Evolutionary conservation across 2,113 vertebrate species (phyloP).

Genomic region (Microcebus griseorufus): DNA sequence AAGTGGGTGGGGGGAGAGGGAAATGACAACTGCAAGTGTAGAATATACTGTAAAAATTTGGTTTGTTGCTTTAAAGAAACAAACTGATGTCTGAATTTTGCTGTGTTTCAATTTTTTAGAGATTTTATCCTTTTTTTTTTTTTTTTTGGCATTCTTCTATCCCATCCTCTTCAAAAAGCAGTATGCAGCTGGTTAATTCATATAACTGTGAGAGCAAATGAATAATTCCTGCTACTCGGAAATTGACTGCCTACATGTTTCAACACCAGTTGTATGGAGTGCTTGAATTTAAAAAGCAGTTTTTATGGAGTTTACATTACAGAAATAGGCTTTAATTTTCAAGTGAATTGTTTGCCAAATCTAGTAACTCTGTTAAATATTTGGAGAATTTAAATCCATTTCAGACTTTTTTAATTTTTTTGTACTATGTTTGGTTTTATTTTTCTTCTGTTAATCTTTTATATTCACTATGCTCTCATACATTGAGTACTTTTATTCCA

Average conservation of each 20-base stretch:
- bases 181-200: slow-evolving; percentile 76
- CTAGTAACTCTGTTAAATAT: slow-evolving; percentile 80
- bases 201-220: slow-evolving; percentile 79
- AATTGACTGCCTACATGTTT: slow-evolving; percentile 80
- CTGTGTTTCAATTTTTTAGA: slow-evolving; percentile 84
- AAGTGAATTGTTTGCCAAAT: slow-evolving; percentile 85
- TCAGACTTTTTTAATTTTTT: slow-evolving; percentile 84
- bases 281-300: slow-evolving; percentile 80
- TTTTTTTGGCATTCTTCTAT: slow-evolving; percentile 73
- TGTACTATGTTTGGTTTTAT: slow-evolving; percentile 88
- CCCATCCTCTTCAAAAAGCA: slow-evolving; percentile 53
- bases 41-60: slow-evolving; percentile 85
- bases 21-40: slow-evolving; percentile 79
- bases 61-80: slow-evolving; percentile 80
- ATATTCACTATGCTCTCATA: slow-evolving; percentile 92
- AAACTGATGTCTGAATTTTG: slow-evolving; percentile 83
- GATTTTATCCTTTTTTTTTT: slow-evolving; percentile 71
- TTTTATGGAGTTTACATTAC: slow-evolving; percentile 84
- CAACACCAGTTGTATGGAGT: slow-evolving; percentile 80
- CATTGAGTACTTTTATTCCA: slow-evolving; percentile 96
- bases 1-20: slow-evolving; percentile 72
- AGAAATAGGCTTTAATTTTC: slow-evolving; percentile 84
- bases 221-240: slow-evolving; percentile 78
- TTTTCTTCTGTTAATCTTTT: slow-evolving; percentile 90
- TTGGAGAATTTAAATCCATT: slow-evolving; percentile 83